Base-by-base conservation (phyloP, 2,888 invertebrate genomes). In the Zhuqinia jingwanae region DNA sequence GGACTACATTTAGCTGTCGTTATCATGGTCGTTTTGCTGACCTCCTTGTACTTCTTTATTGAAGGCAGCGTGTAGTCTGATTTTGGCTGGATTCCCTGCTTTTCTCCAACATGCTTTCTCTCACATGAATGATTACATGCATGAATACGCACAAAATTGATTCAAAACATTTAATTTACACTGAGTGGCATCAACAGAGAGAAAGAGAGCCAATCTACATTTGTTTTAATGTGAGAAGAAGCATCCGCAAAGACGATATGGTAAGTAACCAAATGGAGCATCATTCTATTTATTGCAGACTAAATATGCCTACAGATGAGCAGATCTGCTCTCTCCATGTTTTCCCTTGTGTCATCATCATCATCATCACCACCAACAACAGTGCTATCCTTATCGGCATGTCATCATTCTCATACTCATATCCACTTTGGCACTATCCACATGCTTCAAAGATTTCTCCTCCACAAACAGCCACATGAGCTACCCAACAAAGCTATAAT, bases 401-500 rank as follows among this genome's bases (percentile, higher is more conserved):
- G 50, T 13, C n/a, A 50, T n/a, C n/a, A 50, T 50, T n/a, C 17
- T 45, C 70, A 42, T 45, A 25, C 13, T 65, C 42, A 20, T 6
- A 65, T 27, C 27, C 63, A 56, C 36, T 68, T 80, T 79, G 5
- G 56, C 80, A n/a, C n/a, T n/a, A n/a, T n/a, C n/a, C n/a, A n/a
- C n/a, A n/a, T n/a, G n/a, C n/a, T n/a, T n/a, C n/a, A 36, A 80
- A 42, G 58, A 70, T 68, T 36, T 30, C 50, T 17, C 15, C 5
- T 45, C 58, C n/a, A 17, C 36, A 36, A 36, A 36, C 5, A 8
- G 36, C 8, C 5, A 36, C 36, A 36, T 36, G 3, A 8, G 36
- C 36, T 6, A 17, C 30, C 25, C 73, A 79, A 85, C 80, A 80
- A 80, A 85, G 65, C 58, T 56, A 79, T 85, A 85, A 85, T 85